These are phyloP conservation scores for Biston betularia DNA, from an alignment of 2,888 invertebrate genomes.

Conservation along the genomic window DNA sequence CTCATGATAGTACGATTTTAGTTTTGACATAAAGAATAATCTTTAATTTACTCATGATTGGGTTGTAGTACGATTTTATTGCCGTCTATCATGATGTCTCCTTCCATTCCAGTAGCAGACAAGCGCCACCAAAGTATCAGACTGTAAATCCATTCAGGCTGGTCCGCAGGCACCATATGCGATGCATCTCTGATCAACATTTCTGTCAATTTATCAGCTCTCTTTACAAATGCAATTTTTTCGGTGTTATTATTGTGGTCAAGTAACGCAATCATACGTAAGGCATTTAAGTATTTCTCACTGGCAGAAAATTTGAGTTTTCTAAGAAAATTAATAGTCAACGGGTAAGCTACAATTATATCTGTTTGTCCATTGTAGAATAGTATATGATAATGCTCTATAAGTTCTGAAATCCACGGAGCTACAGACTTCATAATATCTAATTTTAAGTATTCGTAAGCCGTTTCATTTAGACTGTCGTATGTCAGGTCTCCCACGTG, in stretches of 20 bases:
- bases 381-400: slow-evolving; percentile 89
- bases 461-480: slow-evolving; percentile 77
- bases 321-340: slow-evolving; percentile 92
- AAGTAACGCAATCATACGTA: no score
- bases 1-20: no score
- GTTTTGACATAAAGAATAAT: neutral
- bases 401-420: slow-evolving; percentile 89
- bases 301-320: slow-evolving; percentile 89
- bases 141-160: slow-evolving; percentile 91
- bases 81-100: neutral
- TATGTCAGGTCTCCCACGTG: slow-evolving; percentile 94
- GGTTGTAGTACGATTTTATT: neutral
- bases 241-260: slow-evolving; percentile 80
- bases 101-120: neutral
- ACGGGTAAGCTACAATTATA: slow-evolving; percentile 95
- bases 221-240: slow-evolving; percentile 91
- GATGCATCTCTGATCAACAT: slow-evolving; percentile 92
- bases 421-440: slow-evolving; percentile 95
- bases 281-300: slow-evolving; percentile 88
- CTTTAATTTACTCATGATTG: neutral
- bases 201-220: slow-evolving; percentile 90
- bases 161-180: slow-evolving; percentile 93
- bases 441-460: slow-evolving; percentile 90
- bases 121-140: slow-evolving; percentile 86
- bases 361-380: slow-evolving; percentile 97